Percentiles rank a stretch among this genome's conserved stretches.
phyloP scores from a whole-genome alignment of 1,140 invertebrate species.

The fruit fly (Drosophila melanogaster) region DNA sequence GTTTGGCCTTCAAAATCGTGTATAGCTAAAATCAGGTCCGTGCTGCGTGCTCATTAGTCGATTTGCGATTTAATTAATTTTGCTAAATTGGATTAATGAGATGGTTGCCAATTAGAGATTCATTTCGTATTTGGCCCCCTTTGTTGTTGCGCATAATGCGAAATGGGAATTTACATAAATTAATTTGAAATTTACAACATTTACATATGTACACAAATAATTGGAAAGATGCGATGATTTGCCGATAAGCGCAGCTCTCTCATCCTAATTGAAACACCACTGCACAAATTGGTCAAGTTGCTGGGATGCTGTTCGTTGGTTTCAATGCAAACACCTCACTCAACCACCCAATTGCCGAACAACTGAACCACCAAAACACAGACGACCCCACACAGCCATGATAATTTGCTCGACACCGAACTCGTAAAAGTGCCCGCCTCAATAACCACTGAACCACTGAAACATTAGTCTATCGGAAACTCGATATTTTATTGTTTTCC shows the following conservation, averaged over 20 bases:
- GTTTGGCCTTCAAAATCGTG: conserved; percentile 40
- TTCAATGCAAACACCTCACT: background rate
- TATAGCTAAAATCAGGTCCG: conserved; percentile 51
- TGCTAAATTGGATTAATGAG: conserved; percentile 79
- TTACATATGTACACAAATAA: conserved; percentile 69
- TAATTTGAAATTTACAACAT: conserved; percentile 62
- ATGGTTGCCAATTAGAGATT: conserved; percentile 70
- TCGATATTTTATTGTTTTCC: conserved; percentile 63
- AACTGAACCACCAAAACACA: conserved; percentile 7
- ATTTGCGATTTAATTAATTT: conserved; percentile 80
- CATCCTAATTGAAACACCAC: conserved; percentile 46
- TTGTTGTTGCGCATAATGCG: conserved; percentile 51
- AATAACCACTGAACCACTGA: conserved; percentile 49
- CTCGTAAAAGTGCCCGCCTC: conserved; percentile 56
- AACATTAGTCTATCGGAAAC: conserved; percentile 58
- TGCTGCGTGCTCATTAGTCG: conserved; percentile 68
- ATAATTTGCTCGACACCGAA: conserved; percentile 40
- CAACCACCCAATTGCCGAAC: background rate
- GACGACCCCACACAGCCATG: conserved; percentile 18
- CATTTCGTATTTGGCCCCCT: conserved; percentile 47
- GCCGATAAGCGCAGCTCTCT: conserved; percentile 47
- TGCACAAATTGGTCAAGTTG: conserved; percentile 43
- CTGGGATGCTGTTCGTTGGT: background rate
- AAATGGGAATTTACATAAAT: conserved; percentile 74
- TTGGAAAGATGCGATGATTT: conserved; percentile 64